Evolutionary conservation across 2,113 vertebrate species (phyloP), one percentile per base, ranked within the genome.

Genomic region (Cynoglossus semilaevis): DNA sequence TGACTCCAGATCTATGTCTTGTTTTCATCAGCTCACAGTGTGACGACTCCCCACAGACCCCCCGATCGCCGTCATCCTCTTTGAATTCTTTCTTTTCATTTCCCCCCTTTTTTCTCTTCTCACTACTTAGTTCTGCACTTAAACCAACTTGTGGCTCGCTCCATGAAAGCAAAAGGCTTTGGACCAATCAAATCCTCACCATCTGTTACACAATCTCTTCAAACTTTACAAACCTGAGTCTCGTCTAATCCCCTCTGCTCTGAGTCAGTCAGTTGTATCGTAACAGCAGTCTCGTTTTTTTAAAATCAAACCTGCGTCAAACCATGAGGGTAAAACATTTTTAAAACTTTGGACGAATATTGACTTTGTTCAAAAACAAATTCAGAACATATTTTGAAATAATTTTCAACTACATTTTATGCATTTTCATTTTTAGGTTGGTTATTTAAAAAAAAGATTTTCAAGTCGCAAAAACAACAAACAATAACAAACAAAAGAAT

Each of bases 161-260:
- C 10, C 51, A n/a, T 44, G 19, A 74, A 76, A 77, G 63, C 59
- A 75, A 73, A 79, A 72, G 52, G 48, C 67, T 74, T 64, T 51
- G 22, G 48, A 45, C 46, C 9, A 15, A 58, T 74, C 40, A 70
- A 74, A 81, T 76, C 66, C 54, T 60, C 51, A 18, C 71, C 74
- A 74, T 78, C 76, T 84, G 74, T 48, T 70, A 58, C 6, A 17
- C 16, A 44, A 46, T 65, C 73, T 54, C 48, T 40, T 43, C 58
- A 70, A 58, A 48, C 58, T 42, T 40, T 52, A 50, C 44, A 52
- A 61, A 51, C 63, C 40, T 37, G 45, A 43, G 11, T 41, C 35
- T 38, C 9, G 22, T 36, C 36, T 53, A 35, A 45, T 48, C 52
- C 57, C 29, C 22, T 16, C 56, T 58, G 63, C 49, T 51, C 8